Evolutionary conservation across 2,113 vertebrate species (phyloP), one percentile per base, ranked within the genome.

Genomic region (Chamaea fasciata): DNA sequence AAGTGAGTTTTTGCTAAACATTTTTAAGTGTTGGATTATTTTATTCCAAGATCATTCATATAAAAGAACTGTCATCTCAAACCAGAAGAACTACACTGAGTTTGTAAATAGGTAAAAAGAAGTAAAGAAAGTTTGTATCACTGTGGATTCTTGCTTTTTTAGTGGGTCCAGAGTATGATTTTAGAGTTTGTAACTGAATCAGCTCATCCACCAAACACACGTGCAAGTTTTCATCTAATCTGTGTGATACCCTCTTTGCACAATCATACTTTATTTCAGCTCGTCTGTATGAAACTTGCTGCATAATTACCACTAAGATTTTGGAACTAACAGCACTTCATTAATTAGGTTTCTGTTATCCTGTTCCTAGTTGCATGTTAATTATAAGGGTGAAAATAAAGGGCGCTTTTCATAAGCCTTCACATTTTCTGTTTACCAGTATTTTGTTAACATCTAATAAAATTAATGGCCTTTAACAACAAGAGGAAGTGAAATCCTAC

Each of bases 351-450:
- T 92, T 90, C 90, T 91, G 44, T 96, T 96, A 96, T 64, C 64
- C 67, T 70, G 4, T 92, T 97, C 92, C 78, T 94, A 55, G 22
- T 55, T 93, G 69, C 75, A 90, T 97, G 84, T 95, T 95, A 96
- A 97, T 97, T 97, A 90, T 95, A 95, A 79, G 89, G 74, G 89
- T 91, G 90, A 95, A 97, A 95, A 97, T 94, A 93, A 92, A 97
- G 89, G 90, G 60, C 46, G n/a, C 69, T 87, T 96, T 97, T 97
- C 96, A 96, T 93, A 96, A 95, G 90, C 67, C 77, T 97, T 96
- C 95, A n/a, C 96, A 95, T 97, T 97, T 97, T 97, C 95, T 97
- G 85, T 97, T 98, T 97, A 96, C 96, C 96, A 96, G 94, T 92
- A 80, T 97, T 97, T 97, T 96, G 92, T 89, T 92, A 97, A 89